Base-by-base conservation (phyloP, 2,888 invertebrate genomes). In the Onthophagus sagittarius region DNA sequence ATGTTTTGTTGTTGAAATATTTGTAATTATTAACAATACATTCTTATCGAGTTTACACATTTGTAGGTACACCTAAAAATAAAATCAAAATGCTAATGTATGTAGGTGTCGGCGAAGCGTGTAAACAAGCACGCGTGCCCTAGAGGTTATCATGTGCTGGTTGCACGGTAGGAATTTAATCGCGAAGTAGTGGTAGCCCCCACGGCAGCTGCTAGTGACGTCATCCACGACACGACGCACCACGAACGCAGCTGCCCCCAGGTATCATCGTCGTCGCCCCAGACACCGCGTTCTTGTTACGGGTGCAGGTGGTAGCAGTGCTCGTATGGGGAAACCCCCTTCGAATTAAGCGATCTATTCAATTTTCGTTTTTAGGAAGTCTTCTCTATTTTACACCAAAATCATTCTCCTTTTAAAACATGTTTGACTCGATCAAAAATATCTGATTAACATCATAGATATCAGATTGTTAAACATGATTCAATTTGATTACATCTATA, bases 181-280 rank as follows among this genome's bases (percentile, higher is more conserved):
- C 78, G 77, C 39, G 71, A 65, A 65, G 31, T 64, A 64, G 64
- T 65, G 53, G 31, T 64, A 64, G 64, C 72, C 78, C 72, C 71
- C 71, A 69, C 64, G 76, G 74, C 78, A 78, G 78, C 78, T 78
- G 78, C 75, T 75, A 72, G 74, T 77, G 78, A 78, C 78, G 78
- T 78, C 78, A 78, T 76, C 76, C 72, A 53, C 39, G 39, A 11
- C 39, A 53, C 39, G 39, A 23, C 3, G 23, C 3, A 23, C 75
- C 76, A 77, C 75, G 76, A 77, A 76, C 75, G 74, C 75, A 77
- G 77, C 77, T 77, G 77, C 71, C 69, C 23, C 71, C 72, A 67
- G 67, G 67, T 67, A 67, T 15, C 23, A 3, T 23, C 23, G 23
- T 23, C 23, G 23, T 23, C n/a, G 23, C 67, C 67, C 67, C 67